These are phyloP conservation scores for Mastomys coucha DNA, from an alignment of 2,113 vertebrate species.

Conservation along the genomic window DNA sequence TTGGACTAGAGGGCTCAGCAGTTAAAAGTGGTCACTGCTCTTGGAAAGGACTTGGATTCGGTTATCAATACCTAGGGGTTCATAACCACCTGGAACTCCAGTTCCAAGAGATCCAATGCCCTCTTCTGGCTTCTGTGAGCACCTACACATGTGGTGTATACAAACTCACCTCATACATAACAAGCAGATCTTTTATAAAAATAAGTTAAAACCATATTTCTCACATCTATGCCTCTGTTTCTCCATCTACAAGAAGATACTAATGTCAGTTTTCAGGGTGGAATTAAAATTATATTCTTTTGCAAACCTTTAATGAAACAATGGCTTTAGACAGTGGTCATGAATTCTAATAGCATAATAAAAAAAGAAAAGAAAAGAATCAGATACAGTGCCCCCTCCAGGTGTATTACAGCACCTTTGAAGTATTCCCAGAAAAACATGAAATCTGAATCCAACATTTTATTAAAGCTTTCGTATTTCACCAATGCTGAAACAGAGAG, in stretches of 20 bases:
- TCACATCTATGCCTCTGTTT: not conserved
- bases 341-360: not conserved
- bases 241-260: not conserved
- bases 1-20: not conserved
- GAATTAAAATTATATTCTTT: not conserved
- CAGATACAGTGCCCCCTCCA: not conserved
- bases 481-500: not conserved
- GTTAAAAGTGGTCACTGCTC: not conserved
- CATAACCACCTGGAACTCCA: not conserved
- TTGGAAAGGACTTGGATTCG: not conserved
- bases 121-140: not conserved
- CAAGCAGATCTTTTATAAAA: not conserved
- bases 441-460: conserved; percentile 24
- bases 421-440: not conserved
- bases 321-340: not conserved
- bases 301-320: conserved; percentile 34
- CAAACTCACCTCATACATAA: not conserved
- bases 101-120: too few species aligned
- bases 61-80: not conserved
- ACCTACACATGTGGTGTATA: not conserved
- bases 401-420: not conserved
- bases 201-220: not conserved
- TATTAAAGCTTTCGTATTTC: not conserved
- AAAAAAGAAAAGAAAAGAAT: not conserved
- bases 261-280: not conserved